Evolutionary conservation across 2,888 invertebrate species (phyloP), one percentile per base, ranked within the genome.

Genomic region (Eulithis prunata): DNA sequence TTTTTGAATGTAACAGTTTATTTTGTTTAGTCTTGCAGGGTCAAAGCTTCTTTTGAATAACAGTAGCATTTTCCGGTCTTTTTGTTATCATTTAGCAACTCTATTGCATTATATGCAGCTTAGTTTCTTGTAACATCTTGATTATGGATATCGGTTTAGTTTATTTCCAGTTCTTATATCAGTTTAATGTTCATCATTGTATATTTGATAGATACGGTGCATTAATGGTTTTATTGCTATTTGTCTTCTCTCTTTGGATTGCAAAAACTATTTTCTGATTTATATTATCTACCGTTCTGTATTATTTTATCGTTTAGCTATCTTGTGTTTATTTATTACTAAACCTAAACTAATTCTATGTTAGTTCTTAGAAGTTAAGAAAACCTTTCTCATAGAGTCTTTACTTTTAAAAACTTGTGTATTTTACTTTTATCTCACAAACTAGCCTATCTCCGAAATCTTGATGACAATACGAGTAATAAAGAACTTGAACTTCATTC

Each of bases 391-490:
- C 80, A 78, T 71, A 80, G 81, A 74, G 75, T 77, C 78, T 14
- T 45, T 67, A 66, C 68, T 63, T 79, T 83, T 83, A 76, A 82
- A 85, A 83, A 81, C 78, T 71, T 71, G 55, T 71, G 78, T 76
- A 28, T 80, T 78, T 80, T 79, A 83, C 83, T 80, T 88, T 88
- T 85, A 84, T 86, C 82, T 80, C 74, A 73, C 75, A 82, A 78
- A 79, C 78, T 77, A 78, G 78, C 73, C 75, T 80, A 83, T 83
- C 78, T 67, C 79, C 70, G 71, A 78, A 83, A 88, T 87, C 91
- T 90, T 86, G 89, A 90, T 86, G 87, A 87, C 87, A 84, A 82
- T 85, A 80, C 64, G 75, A 78, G 86, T 83, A 84, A 87, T 90
- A 89, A 89, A 89, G 82, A 81, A 80, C 77, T 83, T 83, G 80